Base-by-base conservation (phyloP, 2,888 invertebrate species). In the Tridacna gigas region DNA sequence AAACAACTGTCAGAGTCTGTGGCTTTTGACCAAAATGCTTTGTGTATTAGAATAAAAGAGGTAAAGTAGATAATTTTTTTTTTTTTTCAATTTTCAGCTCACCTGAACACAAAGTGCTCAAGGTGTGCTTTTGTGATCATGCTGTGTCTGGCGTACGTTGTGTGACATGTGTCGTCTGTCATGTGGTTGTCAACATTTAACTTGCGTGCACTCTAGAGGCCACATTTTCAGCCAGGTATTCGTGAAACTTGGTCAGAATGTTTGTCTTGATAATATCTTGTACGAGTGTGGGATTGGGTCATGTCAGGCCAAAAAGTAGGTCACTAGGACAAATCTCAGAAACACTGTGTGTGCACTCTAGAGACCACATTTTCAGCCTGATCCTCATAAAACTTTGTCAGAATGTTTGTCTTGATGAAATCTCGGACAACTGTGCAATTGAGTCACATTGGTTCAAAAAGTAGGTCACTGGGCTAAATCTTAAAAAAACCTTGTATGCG, bases 1-100 rank as follows among this genome's bases (percentile, higher is more conserved):
- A 97, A 97, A 73, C 96, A 97, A 48, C 97, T 97, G 92, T 97
- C 98, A 0, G 97, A 97, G 89, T 96, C 97, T 61, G 96, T 98
- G 0, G 97, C 97, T 0, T 96, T 96, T 0, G 98, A 98, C 84
- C 97, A 99, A 94, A 96, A 96, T 88, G 96, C 96, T 75, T 94
- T 98, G 0, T 96, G 97, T 26, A 95, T 96, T 18, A 97, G 97
- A 92, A 96, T 98, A 12, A 96, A 97, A 95, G 97, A 98, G 96
- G 71, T 71, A 71, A 71, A 22, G n/a, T 22, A 63, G 4, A 9
- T 20, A 63, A 63, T 2, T 4, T 5, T 2, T 13, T 7, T 37
- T 37, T 37, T 37, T 4, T 37, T 37, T 37, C 37, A 37, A 37
- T 37, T 37, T n/a, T n/a, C n/a, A n/a, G n/a, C n/a, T n/a, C n/a